Percentiles rank a stretch among this genome's conserved stretches.
These are phyloP conservation scores for Gymnosoma rotundatum DNA, from an alignment of 2,888 invertebrate species.

Conservation along the genomic window DNA sequence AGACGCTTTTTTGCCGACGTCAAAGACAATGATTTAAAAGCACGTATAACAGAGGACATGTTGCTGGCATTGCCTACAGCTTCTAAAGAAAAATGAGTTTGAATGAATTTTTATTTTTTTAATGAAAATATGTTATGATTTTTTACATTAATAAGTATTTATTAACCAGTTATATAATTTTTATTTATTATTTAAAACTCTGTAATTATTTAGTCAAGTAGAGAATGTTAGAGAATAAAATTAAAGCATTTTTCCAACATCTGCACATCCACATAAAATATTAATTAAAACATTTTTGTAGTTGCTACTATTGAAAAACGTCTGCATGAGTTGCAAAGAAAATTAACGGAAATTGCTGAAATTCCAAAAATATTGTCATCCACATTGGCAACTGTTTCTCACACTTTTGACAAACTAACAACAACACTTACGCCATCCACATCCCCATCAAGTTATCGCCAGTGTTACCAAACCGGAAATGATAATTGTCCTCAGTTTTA, in stretches of 20 bases:
- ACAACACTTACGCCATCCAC: conserved; percentile 60
- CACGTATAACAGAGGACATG: conserved; percentile 82
- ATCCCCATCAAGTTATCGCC: not conserved
- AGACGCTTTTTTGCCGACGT: conserved; percentile 82
- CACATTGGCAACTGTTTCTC: conserved; percentile 81
- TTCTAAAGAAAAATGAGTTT: conserved; percentile 72
- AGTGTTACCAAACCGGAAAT: conserved; percentile 22
- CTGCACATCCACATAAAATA: not conserved
- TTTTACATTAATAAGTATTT: conserved; percentile 26
- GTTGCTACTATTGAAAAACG: conserved; percentile 79
- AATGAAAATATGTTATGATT: not conserved
- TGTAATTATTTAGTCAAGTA: conserved; percentile 37
- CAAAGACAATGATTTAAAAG: conserved; percentile 80
- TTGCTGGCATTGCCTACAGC: conserved; percentile 80
- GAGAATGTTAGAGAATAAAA: conserved; percentile 49
- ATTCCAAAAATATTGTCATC: conserved; percentile 81
- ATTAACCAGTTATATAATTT: conserved; percentile 45
- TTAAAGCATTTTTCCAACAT: conserved; percentile 23
- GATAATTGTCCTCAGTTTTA: conserved; percentile 28
- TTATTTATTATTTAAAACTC: conserved; percentile 32
- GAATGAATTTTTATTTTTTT: not conserved
- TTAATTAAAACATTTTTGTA: conserved; percentile 43
- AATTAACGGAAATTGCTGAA: conserved; percentile 81
- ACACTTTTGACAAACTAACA: conserved; percentile 79
- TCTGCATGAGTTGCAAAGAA: conserved; percentile 81